A percentile compares a stretch with the other conserved stretches of the same genome.
phyloP scores from a whole-genome alignment of 92 coral and sea anemone genomes.

The Epizoanthus scotinus region DNA sequence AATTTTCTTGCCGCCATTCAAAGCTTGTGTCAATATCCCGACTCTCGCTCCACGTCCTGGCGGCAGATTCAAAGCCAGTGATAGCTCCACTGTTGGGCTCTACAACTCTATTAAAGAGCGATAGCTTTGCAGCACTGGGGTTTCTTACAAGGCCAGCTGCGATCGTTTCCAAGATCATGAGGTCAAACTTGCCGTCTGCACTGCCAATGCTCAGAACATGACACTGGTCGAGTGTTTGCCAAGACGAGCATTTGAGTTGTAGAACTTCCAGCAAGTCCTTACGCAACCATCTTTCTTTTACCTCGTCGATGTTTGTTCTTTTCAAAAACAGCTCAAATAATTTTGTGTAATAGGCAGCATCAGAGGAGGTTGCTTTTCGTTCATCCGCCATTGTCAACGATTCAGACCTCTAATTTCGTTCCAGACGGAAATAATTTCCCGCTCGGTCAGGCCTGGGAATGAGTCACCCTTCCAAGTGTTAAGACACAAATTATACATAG shows the following conservation, averaged over 20 bases:
- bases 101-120: slow-evolving; percentile 17
- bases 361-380: no score
- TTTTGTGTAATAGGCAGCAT: no score
- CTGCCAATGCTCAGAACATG: slow-evolving; percentile 7
- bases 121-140: neutral
- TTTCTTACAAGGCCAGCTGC: neutral
- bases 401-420: no score
- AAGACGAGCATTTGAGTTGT: neutral
- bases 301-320: no score
- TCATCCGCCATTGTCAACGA: no score
- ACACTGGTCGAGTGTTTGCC: neutral
- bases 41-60: neutral
- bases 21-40: neutral
- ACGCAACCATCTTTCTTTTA: neutral
- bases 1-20: slow-evolving; percentile 1
- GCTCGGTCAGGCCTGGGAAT: no score
- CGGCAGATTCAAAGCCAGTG: slow-evolving; percentile 2
- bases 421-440: no score
- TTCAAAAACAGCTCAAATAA: no score
- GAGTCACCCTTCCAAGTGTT: no score
- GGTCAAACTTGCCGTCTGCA: slow-evolving; percentile 22
- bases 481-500: no score
- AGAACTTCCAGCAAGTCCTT: neutral
- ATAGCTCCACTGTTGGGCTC: slow-evolving; percentile 6
- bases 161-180: neutral